A percentile compares a stretch with the other conserved stretches of the same genome.
These are phyloP conservation scores for Sycon ciliatum DNA, from an alignment of 37 sponge, comb jelly and placozoan genomes.

Conservation along the genomic window DNA sequence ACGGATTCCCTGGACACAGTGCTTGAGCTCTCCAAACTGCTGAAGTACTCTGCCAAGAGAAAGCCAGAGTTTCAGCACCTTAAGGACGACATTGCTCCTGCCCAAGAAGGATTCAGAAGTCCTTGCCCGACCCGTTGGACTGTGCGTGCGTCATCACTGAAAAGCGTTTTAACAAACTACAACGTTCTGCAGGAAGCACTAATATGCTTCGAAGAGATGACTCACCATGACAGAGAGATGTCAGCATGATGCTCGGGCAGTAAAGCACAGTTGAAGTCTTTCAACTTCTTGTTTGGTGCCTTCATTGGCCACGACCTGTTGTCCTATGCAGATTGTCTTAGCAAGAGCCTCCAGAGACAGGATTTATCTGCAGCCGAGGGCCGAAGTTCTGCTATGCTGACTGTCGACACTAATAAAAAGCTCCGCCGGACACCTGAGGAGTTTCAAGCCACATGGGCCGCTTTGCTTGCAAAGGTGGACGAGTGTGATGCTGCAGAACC, in stretches of 20 bases:
- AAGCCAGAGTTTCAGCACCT: slow-evolving; percentile 24
- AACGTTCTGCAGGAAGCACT: slow-evolving; percentile 27
- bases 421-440: too few relatives aligned
- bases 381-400: slow-evolving; percentile 32
- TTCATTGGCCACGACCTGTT: slow-evolving; percentile 29
- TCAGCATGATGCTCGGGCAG: slow-evolving; percentile 32
- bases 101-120: slow-evolving; percentile 29
- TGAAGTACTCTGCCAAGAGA: slow-evolving; percentile 37
- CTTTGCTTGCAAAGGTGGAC: too few relatives aligned
- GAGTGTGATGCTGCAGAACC: background rate
- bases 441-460: too few relatives aligned
- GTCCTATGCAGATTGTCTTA: too few relatives aligned
- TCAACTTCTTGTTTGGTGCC: slow-evolving; percentile 35
- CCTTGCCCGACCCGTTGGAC: slow-evolving; percentile 46
- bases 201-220: slow-evolving; percentile 9
- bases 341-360: slow-evolving; percentile 38
- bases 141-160: slow-evolving; percentile 23
- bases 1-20: slow-evolving; percentile 38
- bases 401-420: slow-evolving; percentile 24
- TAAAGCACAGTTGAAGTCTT: slow-evolving; percentile 21
- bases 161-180: slow-evolving; percentile 32
- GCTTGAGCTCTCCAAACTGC: slow-evolving; percentile 42
- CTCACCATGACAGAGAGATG: slow-evolving; percentile 26
- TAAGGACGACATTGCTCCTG: slow-evolving; percentile 26
- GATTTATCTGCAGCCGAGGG: slow-evolving; percentile 34